Evolutionary conservation across 2,797 vertebrate genomes (phyloP).

Genomic region (Smutsia gigantea): DNA sequence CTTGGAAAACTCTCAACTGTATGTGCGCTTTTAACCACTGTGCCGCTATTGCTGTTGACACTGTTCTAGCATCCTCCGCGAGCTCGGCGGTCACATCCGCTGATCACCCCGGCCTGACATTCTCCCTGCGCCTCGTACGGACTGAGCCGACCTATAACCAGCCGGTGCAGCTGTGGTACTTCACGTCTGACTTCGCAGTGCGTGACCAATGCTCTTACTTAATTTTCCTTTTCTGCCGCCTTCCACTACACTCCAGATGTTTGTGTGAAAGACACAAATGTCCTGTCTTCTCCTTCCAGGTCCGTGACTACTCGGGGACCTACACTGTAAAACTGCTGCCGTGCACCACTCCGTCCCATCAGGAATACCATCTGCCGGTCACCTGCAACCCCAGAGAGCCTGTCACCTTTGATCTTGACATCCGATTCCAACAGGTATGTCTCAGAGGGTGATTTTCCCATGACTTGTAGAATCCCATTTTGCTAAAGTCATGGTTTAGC

Average conservation of each 20-base stretch:
- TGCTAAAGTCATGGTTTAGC: background rate
- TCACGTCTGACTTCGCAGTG: constrained; percentile 95
- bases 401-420: constrained; percentile 93
- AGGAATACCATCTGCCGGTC: constrained; percentile 91
- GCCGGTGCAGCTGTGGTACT: constrained; percentile 95
- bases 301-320: constrained; percentile 96
- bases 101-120: constrained; percentile 92
- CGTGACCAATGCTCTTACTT: constrained; percentile 69
- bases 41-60: background rate
- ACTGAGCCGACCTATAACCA: constrained; percentile 94
- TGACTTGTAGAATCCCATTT: background rate
- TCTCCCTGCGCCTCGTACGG: constrained; percentile 92
- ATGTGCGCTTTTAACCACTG: background rate
- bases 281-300: constrained; percentile 83
- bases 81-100: constrained; percentile 92
- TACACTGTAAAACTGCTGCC: constrained; percentile 94
- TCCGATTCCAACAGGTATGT: constrained; percentile 95
- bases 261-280: background rate
- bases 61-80: constrained; percentile 87
- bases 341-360: constrained; percentile 89
- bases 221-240: background rate
- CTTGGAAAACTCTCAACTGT: background rate
- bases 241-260: background rate
- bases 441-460: background rate
- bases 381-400: constrained; percentile 94